These are phyloP conservation scores for Urophycis tenuis DNA, from an alignment of 2,797 vertebrate genomes.

Conservation along the genomic window DNA sequence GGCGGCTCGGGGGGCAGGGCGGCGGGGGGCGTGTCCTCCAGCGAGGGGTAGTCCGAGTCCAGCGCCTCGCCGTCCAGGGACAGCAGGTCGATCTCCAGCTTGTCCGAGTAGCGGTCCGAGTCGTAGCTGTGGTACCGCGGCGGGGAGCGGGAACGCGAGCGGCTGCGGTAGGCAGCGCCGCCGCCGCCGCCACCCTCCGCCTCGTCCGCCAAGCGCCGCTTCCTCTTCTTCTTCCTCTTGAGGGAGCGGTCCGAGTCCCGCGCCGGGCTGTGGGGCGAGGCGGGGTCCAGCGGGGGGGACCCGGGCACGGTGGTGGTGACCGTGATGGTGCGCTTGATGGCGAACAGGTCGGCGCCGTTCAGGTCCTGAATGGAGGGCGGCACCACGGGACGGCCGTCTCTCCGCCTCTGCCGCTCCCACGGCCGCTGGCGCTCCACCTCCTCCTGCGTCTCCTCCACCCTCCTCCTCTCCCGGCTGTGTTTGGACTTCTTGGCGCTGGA, in stretches of 20 bases:
- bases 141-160: conserved; percentile 57
- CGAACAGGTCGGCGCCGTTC: conserved; percentile 84
- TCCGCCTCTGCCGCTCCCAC: conserved; percentile 58
- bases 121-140: conserved; percentile 65
- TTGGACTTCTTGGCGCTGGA: conserved; percentile 62
- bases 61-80: conserved; percentile 76
- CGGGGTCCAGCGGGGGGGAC: conserved; percentile 56
- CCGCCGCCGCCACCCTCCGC: conserved; percentile 49
- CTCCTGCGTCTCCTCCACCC: conserved; percentile 16
- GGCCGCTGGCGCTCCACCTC: conserved; percentile 60
- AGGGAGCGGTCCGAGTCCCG: conserved; percentile 58
- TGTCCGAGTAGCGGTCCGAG: conserved; percentile 68
- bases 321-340: conserved; percentile 91
- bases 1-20: conserved; percentile 57
- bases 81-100: conserved; percentile 67
- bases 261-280: conserved; percentile 43
- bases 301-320: conserved; percentile 77
- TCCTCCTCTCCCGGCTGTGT: conserved; percentile 58
- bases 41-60: conserved; percentile 74
- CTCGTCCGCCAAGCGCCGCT: conserved; percentile 55
- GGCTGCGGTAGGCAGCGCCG: conserved; percentile 48
- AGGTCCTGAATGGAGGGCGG: conserved; percentile 92
- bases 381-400: conserved; percentile 79
- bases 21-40: conserved; percentile 67
- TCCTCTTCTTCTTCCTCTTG: conserved; percentile 71